These are phyloP conservation scores for Drosophila eohydei DNA, from an alignment of 2,888 invertebrate species.

Conservation along the genomic window DNA sequence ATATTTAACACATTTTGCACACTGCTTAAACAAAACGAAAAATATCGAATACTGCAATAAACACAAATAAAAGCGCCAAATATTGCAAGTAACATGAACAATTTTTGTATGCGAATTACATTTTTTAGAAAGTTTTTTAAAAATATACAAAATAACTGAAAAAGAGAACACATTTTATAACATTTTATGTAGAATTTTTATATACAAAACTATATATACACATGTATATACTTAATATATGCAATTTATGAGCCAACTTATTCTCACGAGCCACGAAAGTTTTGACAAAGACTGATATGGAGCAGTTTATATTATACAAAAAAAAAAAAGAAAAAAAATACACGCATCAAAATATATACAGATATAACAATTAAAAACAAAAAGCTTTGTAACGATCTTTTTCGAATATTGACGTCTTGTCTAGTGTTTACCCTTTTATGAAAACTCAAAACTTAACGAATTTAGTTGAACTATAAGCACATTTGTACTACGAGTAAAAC, in stretches of 20 bases:
- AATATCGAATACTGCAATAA: slow-evolving; percentile 25
- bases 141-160: slow-evolving; percentile 48
- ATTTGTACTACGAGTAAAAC: slow-evolving; percentile 51
- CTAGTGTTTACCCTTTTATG: slow-evolving; percentile 63
- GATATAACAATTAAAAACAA: slow-evolving; percentile 18
- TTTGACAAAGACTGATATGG: slow-evolving; percentile 69
- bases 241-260: slow-evolving; percentile 72
- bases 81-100: slow-evolving; percentile 68
- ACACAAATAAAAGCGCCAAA: slow-evolving; percentile 64
- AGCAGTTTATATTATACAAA: slow-evolving; percentile 65
- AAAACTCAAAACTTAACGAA: slow-evolving; percentile 63
- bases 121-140: slow-evolving; percentile 60
- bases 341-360: slow-evolving; percentile 51
- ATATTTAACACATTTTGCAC: slow-evolving; percentile 29
- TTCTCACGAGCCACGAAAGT: slow-evolving; percentile 72
- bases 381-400: slow-evolving; percentile 71
- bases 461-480: slow-evolving; percentile 77
- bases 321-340: slow-evolving; percentile 17
- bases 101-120: slow-evolving; percentile 55
- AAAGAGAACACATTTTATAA: slow-evolving; percentile 61
- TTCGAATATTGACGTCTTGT: slow-evolving; percentile 50
- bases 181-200: slow-evolving; percentile 73
- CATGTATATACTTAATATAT: slow-evolving; percentile 38
- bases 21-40: slow-evolving; percentile 29
- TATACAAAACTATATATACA: slow-evolving; percentile 44